Base-by-base conservation (phyloP, 2,113 vertebrate species). In the Octodon degus region DNA sequence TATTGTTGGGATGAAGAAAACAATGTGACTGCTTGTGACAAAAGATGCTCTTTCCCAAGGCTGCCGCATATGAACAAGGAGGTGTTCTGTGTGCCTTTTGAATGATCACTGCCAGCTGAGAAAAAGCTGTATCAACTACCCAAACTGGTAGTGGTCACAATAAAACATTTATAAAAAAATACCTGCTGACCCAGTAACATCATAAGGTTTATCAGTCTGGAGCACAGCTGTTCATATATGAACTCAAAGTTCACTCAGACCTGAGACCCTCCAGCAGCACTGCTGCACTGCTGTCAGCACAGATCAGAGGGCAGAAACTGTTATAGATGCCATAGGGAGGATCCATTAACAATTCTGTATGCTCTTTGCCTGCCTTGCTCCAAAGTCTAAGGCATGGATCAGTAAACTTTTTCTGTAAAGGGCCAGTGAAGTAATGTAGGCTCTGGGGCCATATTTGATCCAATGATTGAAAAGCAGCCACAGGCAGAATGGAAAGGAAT, bases 141-240 rank as follows among this genome's bases (percentile, higher is more conserved):
- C 2, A 83, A 30, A 32, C 8, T 5, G 11, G 16, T 0, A 8
- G 53, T 50, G 2, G 11, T 24, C 16, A 20, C 40, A 34, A 40
- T 83, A 27, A 76, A 92, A 86, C 34, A 25, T 30, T 62, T 27
- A 32, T 40, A 79, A 58, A 47, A n/a, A 63, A 58, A 43, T 2
- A 5, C 34, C 37, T 84, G 25, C 30, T 55, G 74, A 58, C 10
- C 47, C 34, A 24, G 1, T 55, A 40, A 14, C 2, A 13, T 79
- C 32, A 8, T 0, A 1, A 79, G 22, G 53, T 3, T 3, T 53
- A 1, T 16, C 9, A 1, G n/a, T 37, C 63, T 68, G 16, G 72
- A 2, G 6, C 47, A 17, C 14, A 20, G 1, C 53, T 72, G 17
- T 24, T 87, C 9, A 14, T 3, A 0, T 0, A 43, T 1, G 2